These are phyloP conservation scores for Pocillopora grandis DNA, from an alignment of 92 coral and sea anemone genomes.

Conservation along the genomic window DNA sequence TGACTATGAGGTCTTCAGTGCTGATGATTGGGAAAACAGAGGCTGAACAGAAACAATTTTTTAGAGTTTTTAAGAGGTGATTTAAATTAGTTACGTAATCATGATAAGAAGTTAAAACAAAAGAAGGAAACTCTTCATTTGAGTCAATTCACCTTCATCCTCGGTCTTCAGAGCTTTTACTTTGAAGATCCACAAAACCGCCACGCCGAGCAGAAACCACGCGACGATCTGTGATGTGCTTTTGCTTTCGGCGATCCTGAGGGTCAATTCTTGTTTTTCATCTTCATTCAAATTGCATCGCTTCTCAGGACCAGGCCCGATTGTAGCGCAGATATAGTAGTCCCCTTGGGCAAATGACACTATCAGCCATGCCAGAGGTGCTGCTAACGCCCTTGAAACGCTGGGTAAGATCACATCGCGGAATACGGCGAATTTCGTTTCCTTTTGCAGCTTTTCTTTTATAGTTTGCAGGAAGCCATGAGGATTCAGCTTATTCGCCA, in stretches of 20 bases:
- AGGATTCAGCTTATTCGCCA: conserved; percentile 6
- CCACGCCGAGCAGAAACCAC: conserved; percentile 1
- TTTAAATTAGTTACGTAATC: not conserved
- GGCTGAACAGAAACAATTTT: too few relatives aligned
- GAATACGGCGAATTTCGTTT: not conserved
- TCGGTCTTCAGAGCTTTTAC: not conserved
- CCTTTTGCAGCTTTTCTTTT: not conserved
- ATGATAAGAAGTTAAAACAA: not conserved
- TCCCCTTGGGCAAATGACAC: conserved; percentile 4
- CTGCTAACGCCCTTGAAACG: not conserved
- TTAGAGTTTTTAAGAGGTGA: too few relatives aligned
- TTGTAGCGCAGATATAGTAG: conserved; percentile 17
- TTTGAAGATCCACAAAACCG: not conserved
- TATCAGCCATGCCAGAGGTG: conserved; percentile 19
- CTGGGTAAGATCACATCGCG: not conserved
- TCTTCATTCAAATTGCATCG: not conserved
- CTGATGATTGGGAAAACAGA: too few relatives aligned
- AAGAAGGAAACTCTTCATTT: not conserved
- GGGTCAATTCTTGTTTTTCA: not conserved
- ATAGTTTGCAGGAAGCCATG: not conserved
- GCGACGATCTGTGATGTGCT: conserved; percentile 14
- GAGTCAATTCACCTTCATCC: not conserved
- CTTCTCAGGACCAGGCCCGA: conserved; percentile 7
- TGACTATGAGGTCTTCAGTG: too few relatives aligned
- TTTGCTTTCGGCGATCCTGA: not conserved